phyloP scores from a whole-genome alignment of 2,113 vertebrate genomes.

The Sminthopsis crassicaudata region DNA sequence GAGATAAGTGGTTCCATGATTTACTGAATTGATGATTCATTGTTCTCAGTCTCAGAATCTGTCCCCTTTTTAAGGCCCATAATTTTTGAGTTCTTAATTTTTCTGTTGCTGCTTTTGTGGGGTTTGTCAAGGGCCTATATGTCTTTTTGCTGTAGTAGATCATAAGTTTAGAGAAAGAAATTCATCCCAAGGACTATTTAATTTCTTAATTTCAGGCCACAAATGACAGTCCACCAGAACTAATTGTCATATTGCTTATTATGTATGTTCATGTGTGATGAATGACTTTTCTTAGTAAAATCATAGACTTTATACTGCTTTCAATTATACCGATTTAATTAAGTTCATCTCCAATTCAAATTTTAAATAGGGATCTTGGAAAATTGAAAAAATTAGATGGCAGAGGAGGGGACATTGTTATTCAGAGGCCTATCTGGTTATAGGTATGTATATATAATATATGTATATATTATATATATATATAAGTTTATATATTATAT shows the following conservation, averaged over 20 bases:
- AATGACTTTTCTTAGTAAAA: not conserved
- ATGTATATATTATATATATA: too few relatives aligned
- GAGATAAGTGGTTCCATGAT: not conserved
- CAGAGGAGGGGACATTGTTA: not conserved
- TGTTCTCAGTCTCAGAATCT: not conserved
- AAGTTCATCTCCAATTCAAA: not conserved
- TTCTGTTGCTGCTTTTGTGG: not conserved
- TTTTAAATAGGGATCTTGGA: not conserved
- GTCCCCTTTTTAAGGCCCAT: not conserved
- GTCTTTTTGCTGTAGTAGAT: not conserved
- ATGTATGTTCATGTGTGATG: not conserved
- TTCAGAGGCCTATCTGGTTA: not conserved
- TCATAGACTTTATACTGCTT: not conserved
- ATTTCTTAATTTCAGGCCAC: not conserved
- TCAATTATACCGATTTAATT: not conserved
- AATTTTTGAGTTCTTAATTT: not conserved
- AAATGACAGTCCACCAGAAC: not conserved
- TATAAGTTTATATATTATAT: too few relatives aligned
- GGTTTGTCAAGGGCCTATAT: not conserved
- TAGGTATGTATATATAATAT: not conserved
- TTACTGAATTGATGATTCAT: not conserved
- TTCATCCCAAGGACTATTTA: not conserved
- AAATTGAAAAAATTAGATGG: not conserved
- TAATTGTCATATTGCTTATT: not conserved
- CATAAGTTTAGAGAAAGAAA: not conserved